Conservation (phyloP, 2,888 invertebrate species). For the Lithophane socia region DNA sequence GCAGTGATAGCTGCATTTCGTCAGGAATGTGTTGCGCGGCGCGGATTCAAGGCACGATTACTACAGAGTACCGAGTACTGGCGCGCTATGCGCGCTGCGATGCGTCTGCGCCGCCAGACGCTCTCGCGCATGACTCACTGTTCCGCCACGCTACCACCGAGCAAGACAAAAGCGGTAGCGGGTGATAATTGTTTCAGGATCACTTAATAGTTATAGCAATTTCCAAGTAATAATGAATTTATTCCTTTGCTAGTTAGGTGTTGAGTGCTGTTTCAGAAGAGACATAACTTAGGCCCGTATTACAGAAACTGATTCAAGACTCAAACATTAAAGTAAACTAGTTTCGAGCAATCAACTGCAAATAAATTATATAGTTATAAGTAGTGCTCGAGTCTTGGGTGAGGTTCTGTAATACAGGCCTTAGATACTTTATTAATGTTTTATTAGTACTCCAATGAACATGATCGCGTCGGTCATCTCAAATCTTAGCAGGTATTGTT, state of each 20-base stretch:
- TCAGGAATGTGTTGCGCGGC: slow-evolving; percentile 58
- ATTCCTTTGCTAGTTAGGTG: background rate
- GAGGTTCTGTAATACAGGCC: no score
- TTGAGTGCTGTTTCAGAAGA: background rate
- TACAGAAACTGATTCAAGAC: no score
- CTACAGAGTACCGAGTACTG: slow-evolving; percentile 50
- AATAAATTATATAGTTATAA: no score
- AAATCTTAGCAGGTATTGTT: background rate
- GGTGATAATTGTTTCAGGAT: background rate
- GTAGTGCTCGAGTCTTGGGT: no score
- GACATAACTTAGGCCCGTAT: no score
- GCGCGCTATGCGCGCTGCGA: slow-evolving; percentile 38
- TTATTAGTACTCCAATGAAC: background rate
- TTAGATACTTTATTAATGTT: background rate
- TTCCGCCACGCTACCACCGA: slow-evolving; percentile 45
- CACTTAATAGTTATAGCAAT: background rate
- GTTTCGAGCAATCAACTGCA: no score
- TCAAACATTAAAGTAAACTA: no score
- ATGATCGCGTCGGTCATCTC: background rate
- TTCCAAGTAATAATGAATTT: background rate
- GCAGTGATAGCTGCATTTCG: slow-evolving; percentile 52
- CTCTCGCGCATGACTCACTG: slow-evolving; percentile 63
- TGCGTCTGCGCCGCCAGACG: slow-evolving; percentile 65
- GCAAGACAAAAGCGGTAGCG: slow-evolving; percentile 30
- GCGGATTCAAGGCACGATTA: slow-evolving; percentile 63